Evolutionary conservation across 2,113 vertebrate species (phyloP), one percentile per base, ranked within the genome.

Genomic region (Oreochromis spilurus): DNA sequence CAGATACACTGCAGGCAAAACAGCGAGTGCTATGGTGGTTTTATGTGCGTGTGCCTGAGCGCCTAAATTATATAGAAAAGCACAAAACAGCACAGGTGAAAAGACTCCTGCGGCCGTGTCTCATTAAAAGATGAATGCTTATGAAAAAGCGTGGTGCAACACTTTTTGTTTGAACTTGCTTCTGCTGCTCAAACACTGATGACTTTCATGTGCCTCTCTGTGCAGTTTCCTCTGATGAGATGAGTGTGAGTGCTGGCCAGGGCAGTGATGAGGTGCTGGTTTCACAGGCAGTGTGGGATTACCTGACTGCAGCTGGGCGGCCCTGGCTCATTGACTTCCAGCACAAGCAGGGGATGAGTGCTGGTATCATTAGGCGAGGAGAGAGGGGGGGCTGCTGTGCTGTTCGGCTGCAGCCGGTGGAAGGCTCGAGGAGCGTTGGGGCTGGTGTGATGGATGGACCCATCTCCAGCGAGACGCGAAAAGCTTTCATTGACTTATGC

Each of bases 361-460:
- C 97, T 78, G 96, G 97, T 88, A 98, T 99, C 78, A 96, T 96
- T 53, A 94, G 96, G 58, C 96, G 98, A 40, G 98, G 98, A n/a
- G 98, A 99, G 89, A 97, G 97, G 53, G 97, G 98, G 5, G 98
- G 98, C 91, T 98, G 98, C 95, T 99, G 98, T 4, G 97, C 98
- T 9, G 97, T 99, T 36, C 92, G 96, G 88, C 97, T 98, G 92
- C 97, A 97, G 78, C 97, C 97, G 2, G 96, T 96, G 70, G 97
- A 97, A 67, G 96, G 96, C 82, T 95, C 94, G 81, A 93, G 96
- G 84, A 93, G 94, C 45, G 81, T 96, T 84, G 95, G 96, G 93
- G 80, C 96, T 86, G 89, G 94, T 1, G 90, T 96, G 93, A 95
- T 95, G 84, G 96, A 97, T 95, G 93, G 95, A 87, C 80, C 97